phyloP scores from a whole-genome alignment of 2,888 invertebrate genomes.

The Argyra leucocephala region DNA sequence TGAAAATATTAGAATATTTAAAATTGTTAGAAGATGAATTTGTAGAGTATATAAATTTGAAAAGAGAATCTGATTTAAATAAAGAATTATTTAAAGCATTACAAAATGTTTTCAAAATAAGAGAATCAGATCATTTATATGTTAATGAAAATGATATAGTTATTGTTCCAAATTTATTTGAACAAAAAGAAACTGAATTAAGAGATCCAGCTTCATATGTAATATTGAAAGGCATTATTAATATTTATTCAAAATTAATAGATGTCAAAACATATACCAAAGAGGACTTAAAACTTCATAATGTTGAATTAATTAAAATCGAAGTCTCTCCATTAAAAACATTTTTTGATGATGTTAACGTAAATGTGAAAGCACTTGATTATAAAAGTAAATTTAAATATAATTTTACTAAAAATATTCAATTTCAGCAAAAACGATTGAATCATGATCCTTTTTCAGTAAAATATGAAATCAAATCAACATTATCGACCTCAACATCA shows the following conservation, averaged over 20 bases:
- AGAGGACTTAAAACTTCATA: not conserved
- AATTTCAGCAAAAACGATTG: not conserved
- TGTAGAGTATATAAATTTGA: not conserved
- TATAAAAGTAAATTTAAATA: not conserved
- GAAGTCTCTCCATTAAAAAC: not conserved
- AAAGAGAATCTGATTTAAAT: not conserved
- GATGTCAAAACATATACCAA: not conserved
- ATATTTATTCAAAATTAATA: not conserved
- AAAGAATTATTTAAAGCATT: too few relatives aligned
- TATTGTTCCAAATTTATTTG: conserved; percentile 51
- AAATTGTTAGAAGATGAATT: not conserved
- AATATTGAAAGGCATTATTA: not conserved
- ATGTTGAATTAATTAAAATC: not conserved
- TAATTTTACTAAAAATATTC: not conserved
- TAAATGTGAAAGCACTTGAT: not conserved
- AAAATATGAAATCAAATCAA: not conserved
- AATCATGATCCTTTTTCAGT: not conserved
- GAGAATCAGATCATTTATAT: too few relatives aligned
- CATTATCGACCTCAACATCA: not conserved
- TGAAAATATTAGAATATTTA: not conserved
- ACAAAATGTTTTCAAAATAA: too few relatives aligned
- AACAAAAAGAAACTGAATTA: conserved; percentile 53
- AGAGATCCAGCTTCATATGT: conserved; percentile 49
- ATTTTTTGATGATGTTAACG: not conserved
- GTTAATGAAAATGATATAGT: conserved; percentile 43